These are phyloP conservation scores for Willowsia nigromaculata DNA, from an alignment of 2,888 invertebrate species.

Conservation along the genomic window DNA sequence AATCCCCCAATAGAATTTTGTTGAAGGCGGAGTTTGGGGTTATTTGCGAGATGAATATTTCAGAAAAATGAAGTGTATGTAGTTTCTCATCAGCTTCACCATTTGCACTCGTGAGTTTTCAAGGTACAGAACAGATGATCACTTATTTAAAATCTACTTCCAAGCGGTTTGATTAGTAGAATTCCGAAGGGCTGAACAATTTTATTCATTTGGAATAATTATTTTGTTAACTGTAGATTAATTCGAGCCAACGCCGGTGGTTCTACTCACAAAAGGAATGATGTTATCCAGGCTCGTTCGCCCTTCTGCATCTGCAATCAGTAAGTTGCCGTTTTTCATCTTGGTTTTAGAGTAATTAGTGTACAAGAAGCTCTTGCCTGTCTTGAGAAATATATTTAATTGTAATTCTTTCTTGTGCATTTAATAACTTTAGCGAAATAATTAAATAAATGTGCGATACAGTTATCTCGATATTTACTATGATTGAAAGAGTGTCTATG, in stretches of 20 bases:
- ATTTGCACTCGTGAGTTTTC: constrained; percentile 12
- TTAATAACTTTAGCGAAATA: too few species aligned
- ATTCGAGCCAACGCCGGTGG: neutral
- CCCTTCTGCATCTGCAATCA: constrained; percentile 63
- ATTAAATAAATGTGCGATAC: too few species aligned
- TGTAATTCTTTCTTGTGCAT: too few species aligned
- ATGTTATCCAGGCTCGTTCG: constrained; percentile 76
- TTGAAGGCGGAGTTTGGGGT: too few species aligned
- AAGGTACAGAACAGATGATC: constrained; percentile 28
- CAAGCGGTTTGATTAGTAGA: neutral
- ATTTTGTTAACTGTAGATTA: neutral
- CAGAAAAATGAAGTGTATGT: too few species aligned
- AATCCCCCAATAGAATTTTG: too few species aligned
- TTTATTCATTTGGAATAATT: neutral
- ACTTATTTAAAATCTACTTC: neutral
- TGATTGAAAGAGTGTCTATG: too few species aligned
- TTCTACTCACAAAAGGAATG: constrained; percentile 17
- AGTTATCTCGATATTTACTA: too few species aligned
- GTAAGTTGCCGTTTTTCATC: constrained; percentile 54
- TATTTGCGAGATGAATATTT: too few species aligned
- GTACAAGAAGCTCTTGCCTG: neutral
- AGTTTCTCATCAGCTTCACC: neutral
- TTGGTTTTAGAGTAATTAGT: neutral
- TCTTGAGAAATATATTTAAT: too few species aligned
- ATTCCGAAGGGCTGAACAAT: neutral